A percentile compares a stretch with the other conserved stretches of the same genome.
phyloP scores from a whole-genome alignment of 2,113 vertebrate species.

The Xyliphius kryptos region DNA sequence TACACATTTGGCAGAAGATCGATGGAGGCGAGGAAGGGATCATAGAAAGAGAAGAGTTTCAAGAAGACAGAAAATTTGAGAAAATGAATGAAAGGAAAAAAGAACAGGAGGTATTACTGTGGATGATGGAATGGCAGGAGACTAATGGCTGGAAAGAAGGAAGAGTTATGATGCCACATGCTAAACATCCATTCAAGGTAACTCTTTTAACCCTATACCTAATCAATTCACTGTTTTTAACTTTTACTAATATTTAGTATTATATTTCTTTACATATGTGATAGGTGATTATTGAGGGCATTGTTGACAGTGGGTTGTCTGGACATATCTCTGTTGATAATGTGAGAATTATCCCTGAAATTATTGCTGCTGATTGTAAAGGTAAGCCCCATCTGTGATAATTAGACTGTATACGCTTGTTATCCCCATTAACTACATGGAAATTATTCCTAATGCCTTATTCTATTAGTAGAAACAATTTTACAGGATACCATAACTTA shows the following conservation, averaged over 20 bases:
- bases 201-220: no score
- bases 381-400: conserved; percentile 60
- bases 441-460: no score
- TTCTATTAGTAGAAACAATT: no score
- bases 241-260: no score
- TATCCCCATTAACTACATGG: no score
- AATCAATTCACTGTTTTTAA: no score
- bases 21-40: conserved; percentile 53
- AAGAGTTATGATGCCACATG: conserved; percentile 75
- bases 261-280: conserved; percentile 45
- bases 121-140: conserved; percentile 70
- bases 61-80: conserved; percentile 62
- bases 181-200: conserved; percentile 77
- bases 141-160: conserved; percentile 84
- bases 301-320: conserved; percentile 70
- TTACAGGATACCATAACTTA: no score
- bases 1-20: conserved; percentile 74
- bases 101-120: conserved; percentile 60
- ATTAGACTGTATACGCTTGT: not conserved
- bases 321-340: conserved; percentile 88
- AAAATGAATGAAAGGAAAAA: not conserved
- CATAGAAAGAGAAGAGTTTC: not conserved
- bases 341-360: conserved; percentile 75
- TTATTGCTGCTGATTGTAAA: conserved; percentile 70
- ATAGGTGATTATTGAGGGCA: conserved; percentile 88